Evolutionary conservation across 2,113 vertebrate genomes (phyloP), one percentile per base, ranked within the genome.

Genomic region (Vanacampus margaritifer): DNA sequence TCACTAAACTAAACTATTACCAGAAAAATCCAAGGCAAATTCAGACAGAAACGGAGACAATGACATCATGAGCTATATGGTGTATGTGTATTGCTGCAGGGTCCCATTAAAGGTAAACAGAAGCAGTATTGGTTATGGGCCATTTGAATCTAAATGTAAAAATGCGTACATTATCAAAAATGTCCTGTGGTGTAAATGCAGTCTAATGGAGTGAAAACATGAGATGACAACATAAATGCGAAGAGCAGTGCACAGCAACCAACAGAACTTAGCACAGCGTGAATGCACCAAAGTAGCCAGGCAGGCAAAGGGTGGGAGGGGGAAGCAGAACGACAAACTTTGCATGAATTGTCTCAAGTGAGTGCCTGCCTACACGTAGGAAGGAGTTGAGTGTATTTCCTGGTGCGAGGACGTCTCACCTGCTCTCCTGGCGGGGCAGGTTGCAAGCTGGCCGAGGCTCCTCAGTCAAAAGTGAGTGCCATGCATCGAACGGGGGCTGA

Each of bases 381-480:
- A 26, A 59, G 67, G 43, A 50, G 28, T 32, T 65, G 26, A 21
- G 10, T 64, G 62, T n/a, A 65, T 51, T 60, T 78, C 79, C 79
- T 67, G 67, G 83, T 84, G 85, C 26, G 85, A 79, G 75, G 84
- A 69, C 74, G 89, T n/a, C 96, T 98, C 95, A 98, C 96, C 96
- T 98, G 95, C 83, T 92, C 66, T 73, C 90, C 86, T 90, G 92
- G 90, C 73, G 91, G 82, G 83, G 86, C 80, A 91, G 86, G 87
- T 91, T 90, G 92, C 91, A 93, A 93, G 93, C 93, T 87, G 92
- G 92, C 87, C 91, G 94, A 92, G 91, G 94, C 94, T 96, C 94
- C 94, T 92, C 90, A 88, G 96, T 94, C 90, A 94, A 91, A 94
- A 96, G 93, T 91, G 86, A 90, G 91, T 93, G 93, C 73, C 80